Evolutionary conservation across 2,113 vertebrate species (phyloP).

Genomic region (Callipepla californica): DNA sequence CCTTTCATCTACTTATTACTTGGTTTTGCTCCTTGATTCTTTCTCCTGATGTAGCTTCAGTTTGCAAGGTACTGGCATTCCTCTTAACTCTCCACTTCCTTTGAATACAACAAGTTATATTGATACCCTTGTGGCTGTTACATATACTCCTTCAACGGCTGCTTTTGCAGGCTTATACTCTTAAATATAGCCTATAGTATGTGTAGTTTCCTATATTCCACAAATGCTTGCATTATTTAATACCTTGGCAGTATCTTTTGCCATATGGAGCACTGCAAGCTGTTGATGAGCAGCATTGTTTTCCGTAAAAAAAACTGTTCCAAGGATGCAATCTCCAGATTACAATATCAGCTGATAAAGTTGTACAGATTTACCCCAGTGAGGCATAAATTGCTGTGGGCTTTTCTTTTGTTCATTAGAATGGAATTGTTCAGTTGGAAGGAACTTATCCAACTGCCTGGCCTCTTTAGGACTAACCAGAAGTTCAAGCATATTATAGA

Average conservation of each 20-base stretch:
- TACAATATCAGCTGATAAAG: neutral
- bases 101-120: neutral
- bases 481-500: neutral
- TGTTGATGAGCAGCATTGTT: neutral
- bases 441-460: neutral
- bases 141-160: neutral
- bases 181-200: neutral
- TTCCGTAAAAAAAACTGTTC: neutral
- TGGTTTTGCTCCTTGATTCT: neutral
- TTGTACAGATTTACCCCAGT: neutral
- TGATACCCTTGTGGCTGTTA: constrained; percentile 3
- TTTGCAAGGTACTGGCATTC: neutral
- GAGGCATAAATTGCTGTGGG: neutral
- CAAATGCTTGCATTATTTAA: neutral
- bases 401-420: neutral
- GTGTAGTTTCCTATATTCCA: neutral
- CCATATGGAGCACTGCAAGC: constrained; percentile 1
- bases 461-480: neutral
- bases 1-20: neutral
- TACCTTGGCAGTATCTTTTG: neutral
- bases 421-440: neutral
- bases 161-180: neutral
- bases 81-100: neutral
- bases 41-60: neutral
- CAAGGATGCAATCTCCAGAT: neutral